phyloP scores from a whole-genome alignment of 2,888 invertebrate genomes.

The Drosophila neotestacea region DNA sequence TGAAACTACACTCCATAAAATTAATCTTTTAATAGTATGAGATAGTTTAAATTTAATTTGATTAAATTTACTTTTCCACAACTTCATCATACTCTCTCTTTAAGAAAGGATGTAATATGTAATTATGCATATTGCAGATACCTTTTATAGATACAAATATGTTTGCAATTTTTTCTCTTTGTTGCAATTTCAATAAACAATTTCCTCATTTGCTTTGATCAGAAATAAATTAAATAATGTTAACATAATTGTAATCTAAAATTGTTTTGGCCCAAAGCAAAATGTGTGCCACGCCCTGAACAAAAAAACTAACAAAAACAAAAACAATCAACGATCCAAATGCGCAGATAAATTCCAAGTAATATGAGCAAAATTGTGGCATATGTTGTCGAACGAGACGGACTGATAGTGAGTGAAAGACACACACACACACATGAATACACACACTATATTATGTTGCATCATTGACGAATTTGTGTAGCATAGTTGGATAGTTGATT shows the following conservation, averaged over 20 bases:
- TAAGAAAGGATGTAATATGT: not conserved
- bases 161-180: not conserved
- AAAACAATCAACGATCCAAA: conserved; percentile 29
- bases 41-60: not conserved
- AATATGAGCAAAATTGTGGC: conserved; percentile 26
- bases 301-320: not conserved
- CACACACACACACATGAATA: not conserved
- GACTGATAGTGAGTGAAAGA: not conserved
- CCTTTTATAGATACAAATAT: not conserved
- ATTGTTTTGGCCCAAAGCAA: conserved; percentile 55
- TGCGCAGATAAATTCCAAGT: conserved; percentile 41
- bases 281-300: conserved; percentile 51
- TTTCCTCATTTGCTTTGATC: conserved; percentile 56
- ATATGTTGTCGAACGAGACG: conserved; percentile 7
- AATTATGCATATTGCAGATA: not conserved
- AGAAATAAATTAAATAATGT: conserved; percentile 68
- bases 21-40: not conserved
- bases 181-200: conserved; percentile 45
- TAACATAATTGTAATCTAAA: conserved; percentile 68
- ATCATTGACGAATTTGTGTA: conserved; percentile 43
- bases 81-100: not conserved
- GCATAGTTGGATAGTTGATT: conserved; percentile 42
- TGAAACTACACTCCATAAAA: too few relatives aligned
- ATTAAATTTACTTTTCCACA: too few relatives aligned
- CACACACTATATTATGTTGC: conserved; percentile 23